A percentile compares a stretch with the other conserved stretches of the same genome.
These are phyloP conservation scores for Oreonectes daqikongensis DNA, from an alignment of 2,797 vertebrate species.

Conservation along the genomic window DNA sequence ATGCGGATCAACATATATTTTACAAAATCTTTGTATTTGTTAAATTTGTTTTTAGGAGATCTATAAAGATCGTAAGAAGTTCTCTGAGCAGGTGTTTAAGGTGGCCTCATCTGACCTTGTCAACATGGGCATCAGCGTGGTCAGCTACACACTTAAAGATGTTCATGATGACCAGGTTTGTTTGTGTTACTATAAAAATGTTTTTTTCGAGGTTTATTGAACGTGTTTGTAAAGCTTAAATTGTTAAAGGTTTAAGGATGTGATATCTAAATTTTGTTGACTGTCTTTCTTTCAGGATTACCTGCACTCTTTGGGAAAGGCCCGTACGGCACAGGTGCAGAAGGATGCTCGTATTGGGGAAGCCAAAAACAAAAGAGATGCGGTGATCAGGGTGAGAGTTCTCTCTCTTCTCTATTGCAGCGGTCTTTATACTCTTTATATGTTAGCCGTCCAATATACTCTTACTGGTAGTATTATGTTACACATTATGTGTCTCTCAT, in stretches of 20 bases:
- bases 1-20: not conserved
- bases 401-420: not conserved
- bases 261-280: not conserved
- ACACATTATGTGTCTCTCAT: not conserved
- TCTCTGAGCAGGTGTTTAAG: slow-evolving; percentile 92
- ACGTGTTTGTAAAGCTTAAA: not conserved
- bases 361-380: slow-evolving; percentile 87
- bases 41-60: slow-evolving; percentile 78
- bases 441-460: not conserved
- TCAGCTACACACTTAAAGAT: slow-evolving; percentile 94
- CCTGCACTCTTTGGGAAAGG: slow-evolving; percentile 88
- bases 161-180: slow-evolving; percentile 91
- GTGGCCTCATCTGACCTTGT: slow-evolving; percentile 92
- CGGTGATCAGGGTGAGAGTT: slow-evolving; percentile 85
- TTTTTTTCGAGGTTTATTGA: no score
- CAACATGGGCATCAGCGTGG: slow-evolving; percentile 95
- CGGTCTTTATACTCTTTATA: not conserved
- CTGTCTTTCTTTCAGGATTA: slow-evolving; percentile 79
- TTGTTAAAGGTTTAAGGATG: not conserved
- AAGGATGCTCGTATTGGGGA: slow-evolving; percentile 91
- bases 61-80: slow-evolving; percentile 95
- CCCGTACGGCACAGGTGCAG: slow-evolving; percentile 90
- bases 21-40: not conserved
- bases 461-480: not conserved
- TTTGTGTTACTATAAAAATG: no score